Evolutionary conservation across 2,797 vertebrate species (phyloP), one percentile per base, ranked within the genome.

Genomic region (Acestrorhynchus altus): DNA sequence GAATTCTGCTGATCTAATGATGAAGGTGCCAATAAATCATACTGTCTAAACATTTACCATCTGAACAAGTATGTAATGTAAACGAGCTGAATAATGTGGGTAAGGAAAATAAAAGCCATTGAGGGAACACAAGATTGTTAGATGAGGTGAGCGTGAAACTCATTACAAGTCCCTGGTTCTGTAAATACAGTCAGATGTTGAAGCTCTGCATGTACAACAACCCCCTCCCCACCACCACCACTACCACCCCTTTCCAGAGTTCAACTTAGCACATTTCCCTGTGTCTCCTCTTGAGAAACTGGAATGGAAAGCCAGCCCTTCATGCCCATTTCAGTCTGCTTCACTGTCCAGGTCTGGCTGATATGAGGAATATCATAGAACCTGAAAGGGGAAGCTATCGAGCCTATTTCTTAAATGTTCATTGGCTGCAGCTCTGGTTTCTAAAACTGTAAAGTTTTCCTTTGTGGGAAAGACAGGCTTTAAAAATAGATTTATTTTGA

Each of bases 61-160:
- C 39, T 12, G 54, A 72, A 72, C 28, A 65, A 28, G 47, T 26
- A 26, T 66, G 20, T 83, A 90, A 90, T 89, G 88, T 87, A 89
- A 91, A 92, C 91, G 87, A 92, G 80, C 69, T 59, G 68, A 79
- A 42, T 80, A 81, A 81, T 31, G 42, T 80, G 82, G 68, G 81
- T 80, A 81, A 35, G 52, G 80, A 76, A 87, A 83, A 80, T 78
- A 67, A 72, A 69, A 81, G 70, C 49, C 83, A 87, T 83, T 88
- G 86, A 67, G 20, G 13, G 22, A 57, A 24, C 52, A 83, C 88
- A 81, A 87, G 84, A 90, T 79, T 87, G 86, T 83, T 83, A 89
- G 87, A 88, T 89, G 85, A 83, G 86, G 80, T 86, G 91, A 93
- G 90, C 88, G 88, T 86, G 82, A 91, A 91, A 88, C 91, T 92